These are phyloP conservation scores for Lophotriccus pileatus DNA, from an alignment of 2,797 vertebrate species.

Conservation along the genomic window DNA sequence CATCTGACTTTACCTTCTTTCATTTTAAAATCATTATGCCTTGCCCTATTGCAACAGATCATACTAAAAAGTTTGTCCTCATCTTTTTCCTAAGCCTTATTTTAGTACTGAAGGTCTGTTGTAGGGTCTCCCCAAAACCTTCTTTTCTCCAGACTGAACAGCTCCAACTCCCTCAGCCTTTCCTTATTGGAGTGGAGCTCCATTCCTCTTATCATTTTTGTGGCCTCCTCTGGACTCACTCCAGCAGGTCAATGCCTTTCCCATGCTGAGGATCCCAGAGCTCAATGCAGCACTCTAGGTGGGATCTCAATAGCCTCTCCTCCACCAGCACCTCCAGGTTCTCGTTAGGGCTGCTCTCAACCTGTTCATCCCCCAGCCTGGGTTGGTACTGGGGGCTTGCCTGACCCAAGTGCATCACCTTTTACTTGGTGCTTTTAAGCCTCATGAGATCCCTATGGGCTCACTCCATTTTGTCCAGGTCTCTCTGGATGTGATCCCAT, in stretches of 20 bases:
- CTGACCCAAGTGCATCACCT: fast-evolving
- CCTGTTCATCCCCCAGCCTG: neutral
- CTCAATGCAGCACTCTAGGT: neutral
- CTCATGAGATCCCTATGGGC: fast-evolving
- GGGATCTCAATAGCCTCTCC: neutral
- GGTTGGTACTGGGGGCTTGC: neutral
- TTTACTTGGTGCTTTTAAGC: neutral
- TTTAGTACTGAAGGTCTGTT: fast-evolving
- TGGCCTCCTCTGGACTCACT: fast-evolving
- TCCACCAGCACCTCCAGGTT: neutral
- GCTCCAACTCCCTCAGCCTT: neutral
- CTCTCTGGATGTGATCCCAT: fast-evolving
- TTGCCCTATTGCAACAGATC: fast-evolving
- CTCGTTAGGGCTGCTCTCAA: fast-evolving
- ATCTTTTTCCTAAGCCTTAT: fast-evolving
- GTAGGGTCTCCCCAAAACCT: neutral
- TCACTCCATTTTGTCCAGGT: too few relatives aligned
- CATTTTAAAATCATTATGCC: neutral
- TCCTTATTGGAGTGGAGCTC: neutral
- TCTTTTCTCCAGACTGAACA: neutral
- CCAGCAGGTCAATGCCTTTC: fast-evolving
- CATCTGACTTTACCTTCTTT: neutral
- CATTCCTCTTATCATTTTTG: neutral
- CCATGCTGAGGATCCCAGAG: neutral
- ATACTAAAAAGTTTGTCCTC: neutral